Evolutionary conservation across 1,140 invertebrate genomes (phyloP).

Genomic region (Drosophila truncata): DNA sequence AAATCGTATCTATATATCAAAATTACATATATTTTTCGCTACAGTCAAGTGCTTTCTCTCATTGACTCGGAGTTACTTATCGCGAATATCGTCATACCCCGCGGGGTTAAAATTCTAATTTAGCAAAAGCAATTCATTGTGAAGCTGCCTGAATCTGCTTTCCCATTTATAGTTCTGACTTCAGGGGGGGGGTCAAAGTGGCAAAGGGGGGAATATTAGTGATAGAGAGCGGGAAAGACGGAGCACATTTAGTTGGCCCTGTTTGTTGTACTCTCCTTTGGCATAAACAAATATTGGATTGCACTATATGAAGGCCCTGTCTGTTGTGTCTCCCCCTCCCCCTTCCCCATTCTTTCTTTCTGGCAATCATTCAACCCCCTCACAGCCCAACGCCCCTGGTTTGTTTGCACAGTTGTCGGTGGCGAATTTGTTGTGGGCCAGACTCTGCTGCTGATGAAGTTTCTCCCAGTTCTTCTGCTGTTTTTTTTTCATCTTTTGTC

Average conservation of each 20-base stretch:
- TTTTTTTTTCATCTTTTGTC: slow-evolving; percentile 17
- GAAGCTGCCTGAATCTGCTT: slow-evolving; percentile 25
- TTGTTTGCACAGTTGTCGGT: slow-evolving; percentile 78
- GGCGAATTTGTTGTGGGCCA: slow-evolving; percentile 68
- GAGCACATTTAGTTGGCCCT: slow-evolving; percentile 41
- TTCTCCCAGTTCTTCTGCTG: slow-evolving; percentile 1
- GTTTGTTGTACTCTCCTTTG: slow-evolving; percentile 68
- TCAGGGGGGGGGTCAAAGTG: not conserved
- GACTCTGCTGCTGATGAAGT: slow-evolving; percentile 47
- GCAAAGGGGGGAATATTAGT: not conserved
- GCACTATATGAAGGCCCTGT: slow-evolving; percentile 19
- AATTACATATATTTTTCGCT: not conserved
- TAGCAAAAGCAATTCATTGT: slow-evolving; percentile 39
- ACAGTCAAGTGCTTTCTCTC: not conserved
- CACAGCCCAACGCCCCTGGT: slow-evolving; percentile 23
- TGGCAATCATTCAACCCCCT: slow-evolving; percentile 11
- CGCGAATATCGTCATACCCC: slow-evolving; percentile 5
- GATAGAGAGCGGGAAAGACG: slow-evolving; percentile 4
- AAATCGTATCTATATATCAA: not conserved
- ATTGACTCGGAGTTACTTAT: not conserved
- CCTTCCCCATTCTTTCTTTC: not conserved
- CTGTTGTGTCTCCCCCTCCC: not conserved
- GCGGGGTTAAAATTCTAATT: slow-evolving; percentile 38
- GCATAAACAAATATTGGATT: slow-evolving; percentile 67
- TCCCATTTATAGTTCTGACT: slow-evolving; percentile 18